These are phyloP conservation scores for Bugulina stolonifera DNA, from an alignment of 2,888 invertebrate genomes.

Conservation along the genomic window DNA sequence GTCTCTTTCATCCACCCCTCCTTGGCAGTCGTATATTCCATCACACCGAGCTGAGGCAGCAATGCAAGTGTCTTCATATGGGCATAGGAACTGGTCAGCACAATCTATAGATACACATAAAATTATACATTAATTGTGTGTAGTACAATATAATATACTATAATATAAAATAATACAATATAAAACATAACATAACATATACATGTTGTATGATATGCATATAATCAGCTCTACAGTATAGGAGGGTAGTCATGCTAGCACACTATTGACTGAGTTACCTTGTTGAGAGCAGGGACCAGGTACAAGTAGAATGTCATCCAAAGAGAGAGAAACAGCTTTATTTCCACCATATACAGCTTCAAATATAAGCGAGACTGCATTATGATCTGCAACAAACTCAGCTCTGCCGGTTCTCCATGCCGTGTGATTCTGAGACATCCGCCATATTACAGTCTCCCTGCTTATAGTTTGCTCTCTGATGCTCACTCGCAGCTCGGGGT, in stretches of 20 bases:
- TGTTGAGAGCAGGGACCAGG: background rate
- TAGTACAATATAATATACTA: too few relatives aligned
- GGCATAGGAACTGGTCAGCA: conserved; percentile 12
- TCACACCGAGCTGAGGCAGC: background rate
- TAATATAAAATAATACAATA: too few relatives aligned
- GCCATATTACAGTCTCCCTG: conserved; percentile 1
- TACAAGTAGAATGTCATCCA: background rate
- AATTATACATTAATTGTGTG: background rate
- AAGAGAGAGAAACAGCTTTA: background rate
- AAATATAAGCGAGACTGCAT: background rate
- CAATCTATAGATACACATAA: background rate
- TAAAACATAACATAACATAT: too few relatives aligned
- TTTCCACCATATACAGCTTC: conserved; percentile 2
- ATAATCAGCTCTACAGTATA: too few relatives aligned
- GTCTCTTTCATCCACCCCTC: background rate
- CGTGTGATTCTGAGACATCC: background rate
- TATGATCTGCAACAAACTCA: background rate
- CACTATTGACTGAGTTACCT: too few relatives aligned
- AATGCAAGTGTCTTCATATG: conserved; percentile 18
- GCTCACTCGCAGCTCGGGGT: background rate
- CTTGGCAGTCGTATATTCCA: background rate
- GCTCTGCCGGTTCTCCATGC: background rate
- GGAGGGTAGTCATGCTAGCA: too few relatives aligned
- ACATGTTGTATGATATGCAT: too few relatives aligned
- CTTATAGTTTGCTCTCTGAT: background rate